Conservation (phyloP, 2,888 invertebrate genomes). For the Ditula angustiorana region DNA sequence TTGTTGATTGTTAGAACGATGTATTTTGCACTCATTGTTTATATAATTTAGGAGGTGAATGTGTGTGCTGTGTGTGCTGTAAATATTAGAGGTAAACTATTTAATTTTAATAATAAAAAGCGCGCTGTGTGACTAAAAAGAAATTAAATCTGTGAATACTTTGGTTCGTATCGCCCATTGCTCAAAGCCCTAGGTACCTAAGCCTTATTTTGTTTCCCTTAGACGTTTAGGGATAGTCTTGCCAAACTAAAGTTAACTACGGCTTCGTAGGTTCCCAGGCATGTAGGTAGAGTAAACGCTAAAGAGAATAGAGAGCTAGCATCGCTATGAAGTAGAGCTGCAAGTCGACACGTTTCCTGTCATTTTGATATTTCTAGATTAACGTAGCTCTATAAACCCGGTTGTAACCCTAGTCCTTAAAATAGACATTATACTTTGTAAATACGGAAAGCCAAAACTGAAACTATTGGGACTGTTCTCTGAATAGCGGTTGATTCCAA, state of each 20-base stretch:
- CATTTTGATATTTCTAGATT: slow-evolving; percentile 22
- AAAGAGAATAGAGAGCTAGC: slow-evolving; percentile 59
- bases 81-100: slow-evolving; percentile 67
- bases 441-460: slow-evolving; percentile 48
- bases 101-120: slow-evolving; percentile 60
- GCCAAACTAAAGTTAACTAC: slow-evolving; percentile 41
- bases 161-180: slow-evolving; percentile 57
- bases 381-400: slow-evolving; percentile 29
- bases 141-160: slow-evolving; percentile 63
- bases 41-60: slow-evolving; percentile 57
- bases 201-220: slow-evolving; percentile 42
- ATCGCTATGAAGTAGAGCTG: slow-evolving; percentile 48
- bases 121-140: slow-evolving; percentile 70
- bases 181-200: slow-evolving; percentile 68
- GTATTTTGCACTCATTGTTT: slow-evolving; percentile 66
- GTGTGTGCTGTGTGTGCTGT: slow-evolving; percentile 69
- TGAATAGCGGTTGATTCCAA: slow-evolving; percentile 23
- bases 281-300: slow-evolving; percentile 46
- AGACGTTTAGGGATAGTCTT: slow-evolving; percentile 36
- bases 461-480: slow-evolving; percentile 34
- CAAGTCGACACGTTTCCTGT: slow-evolving; percentile 15
- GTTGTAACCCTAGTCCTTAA: slow-evolving; percentile 36
- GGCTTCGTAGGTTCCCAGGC: slow-evolving; percentile 45
- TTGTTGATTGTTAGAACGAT: slow-evolving; percentile 70
- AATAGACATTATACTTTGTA: slow-evolving; percentile 38